phyloP scores from a whole-genome alignment of 2,113 vertebrate genomes.

The Ramphastos sulfuratus region DNA sequence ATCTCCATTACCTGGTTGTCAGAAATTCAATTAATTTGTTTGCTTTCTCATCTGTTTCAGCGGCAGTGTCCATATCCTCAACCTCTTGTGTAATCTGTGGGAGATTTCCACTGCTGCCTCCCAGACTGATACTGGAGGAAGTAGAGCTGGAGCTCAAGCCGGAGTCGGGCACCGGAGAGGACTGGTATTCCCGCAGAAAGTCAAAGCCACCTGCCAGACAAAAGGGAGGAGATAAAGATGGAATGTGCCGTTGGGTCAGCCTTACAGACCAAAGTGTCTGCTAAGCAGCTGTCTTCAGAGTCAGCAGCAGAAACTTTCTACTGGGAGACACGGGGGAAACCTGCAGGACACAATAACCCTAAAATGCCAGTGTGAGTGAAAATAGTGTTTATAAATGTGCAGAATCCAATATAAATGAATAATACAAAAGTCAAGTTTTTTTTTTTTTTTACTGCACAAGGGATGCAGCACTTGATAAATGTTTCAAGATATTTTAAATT shows the following conservation, averaged over 20 bases:
- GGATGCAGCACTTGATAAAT: not conserved
- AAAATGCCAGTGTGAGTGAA: fast-evolving
- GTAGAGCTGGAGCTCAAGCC: constrained; percentile 95
- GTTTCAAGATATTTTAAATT: not conserved
- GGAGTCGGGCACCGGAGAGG: constrained; percentile 91
- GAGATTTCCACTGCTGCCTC: constrained; percentile 92
- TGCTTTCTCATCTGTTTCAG: constrained; percentile 90
- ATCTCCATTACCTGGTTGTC: constrained; percentile 87
- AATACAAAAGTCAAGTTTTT: not conserved
- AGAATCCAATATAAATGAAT: not conserved
- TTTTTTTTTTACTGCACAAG: not conserved
- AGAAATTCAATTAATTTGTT: constrained; percentile 98
- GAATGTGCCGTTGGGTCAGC: not conserved
- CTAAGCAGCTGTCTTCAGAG: constrained; percentile 3
- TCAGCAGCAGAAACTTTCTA: not conserved
- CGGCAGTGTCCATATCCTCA: constrained; percentile 84
- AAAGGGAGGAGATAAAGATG: constrained; percentile 36
- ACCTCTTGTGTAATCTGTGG: constrained; percentile 93
- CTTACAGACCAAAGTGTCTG: not conserved
- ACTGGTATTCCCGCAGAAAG: constrained; percentile 94
- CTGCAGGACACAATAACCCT: not conserved
- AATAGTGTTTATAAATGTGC: not conserved
- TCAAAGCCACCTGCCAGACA: constrained; percentile 86
- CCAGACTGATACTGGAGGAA: constrained; percentile 95
- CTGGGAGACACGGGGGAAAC: not conserved